Evolutionary conservation across 2,113 vertebrate species (phyloP), one percentile per base, ranked within the genome.

Genomic region (Amphilophus citrinellus): DNA sequence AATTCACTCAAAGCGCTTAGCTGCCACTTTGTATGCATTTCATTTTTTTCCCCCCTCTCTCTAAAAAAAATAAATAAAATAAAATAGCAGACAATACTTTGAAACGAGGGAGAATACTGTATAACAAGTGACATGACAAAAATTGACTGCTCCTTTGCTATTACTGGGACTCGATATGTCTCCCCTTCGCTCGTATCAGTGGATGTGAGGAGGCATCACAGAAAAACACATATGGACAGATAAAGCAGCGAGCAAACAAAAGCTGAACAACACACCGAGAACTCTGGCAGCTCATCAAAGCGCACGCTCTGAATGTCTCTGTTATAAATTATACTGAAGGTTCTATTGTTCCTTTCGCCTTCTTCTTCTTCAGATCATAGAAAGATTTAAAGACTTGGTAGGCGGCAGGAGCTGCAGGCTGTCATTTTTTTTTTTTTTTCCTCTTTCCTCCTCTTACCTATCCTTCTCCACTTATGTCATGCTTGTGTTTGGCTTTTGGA

Each of bases 271-370:
- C 79, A 88, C 39, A 80, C 82, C 61, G 30, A 77, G 35, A 76
- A 79, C 50, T 66, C 80, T 91, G 90, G 88, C 90, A 88, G 91
- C 87, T 87, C 90, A 92, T 94, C 92, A 92, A 91, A 94, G 92
- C 77, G 17, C 76, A 20, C 42, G 50, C 84, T 84, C 37, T 18
- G 2, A 84, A 81, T 53, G 37, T 59, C 27, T 63, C 61, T 17
- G 71, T 71, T 81, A 82, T 88, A 91, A 94, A 94, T 94, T 85
- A 92, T 84, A 87, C 86, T 84, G 87, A 90, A 89, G 87, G 59
- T 84, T 83, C 84, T 39, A 82, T 93, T 91, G 87, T 91, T 92
- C 37, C 84, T 77, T 82, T 83, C 81, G 60, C 81, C 87, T 77
- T 78, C 84, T 90, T 81, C 79, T 84, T 89, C 85, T 66, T 93